Conservation (phyloP, 2,797 vertebrate genomes). For the Alcedo atthis region DNA sequence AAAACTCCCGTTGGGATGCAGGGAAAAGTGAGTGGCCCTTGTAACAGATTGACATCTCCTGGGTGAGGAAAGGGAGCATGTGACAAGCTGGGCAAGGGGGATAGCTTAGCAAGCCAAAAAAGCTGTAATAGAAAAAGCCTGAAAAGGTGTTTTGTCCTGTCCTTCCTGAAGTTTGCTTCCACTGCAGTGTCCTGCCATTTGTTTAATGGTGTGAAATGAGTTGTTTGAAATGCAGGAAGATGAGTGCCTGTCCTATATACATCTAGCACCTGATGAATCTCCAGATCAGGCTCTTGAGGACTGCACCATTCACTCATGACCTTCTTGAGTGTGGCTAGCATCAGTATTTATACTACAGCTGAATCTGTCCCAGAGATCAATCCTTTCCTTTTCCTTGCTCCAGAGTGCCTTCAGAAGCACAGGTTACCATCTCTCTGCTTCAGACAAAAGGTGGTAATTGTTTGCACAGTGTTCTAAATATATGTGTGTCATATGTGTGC, state of each 20-base stretch:
- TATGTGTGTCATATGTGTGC: neutral
- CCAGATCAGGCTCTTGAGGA: neutral
- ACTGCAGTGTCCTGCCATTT: constrained; percentile 6
- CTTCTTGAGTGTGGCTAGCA: neutral
- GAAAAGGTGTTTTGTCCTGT: neutral
- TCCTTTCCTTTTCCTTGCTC: neutral
- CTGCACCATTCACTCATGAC: neutral
- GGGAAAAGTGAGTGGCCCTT: neutral
- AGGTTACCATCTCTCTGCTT: neutral
- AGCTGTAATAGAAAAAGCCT: neutral
- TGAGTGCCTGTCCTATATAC: neutral
- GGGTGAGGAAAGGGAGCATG: neutral
- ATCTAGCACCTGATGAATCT: neutral
- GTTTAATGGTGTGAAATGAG: neutral
- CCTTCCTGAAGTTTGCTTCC: constrained; percentile 35
- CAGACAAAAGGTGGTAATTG: neutral
- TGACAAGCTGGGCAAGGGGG: neutral
- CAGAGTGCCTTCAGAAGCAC: neutral
- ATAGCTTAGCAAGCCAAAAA: neutral
- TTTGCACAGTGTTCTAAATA: constrained; percentile 18
- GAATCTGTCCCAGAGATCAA: neutral
- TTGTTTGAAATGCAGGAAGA: neutral
- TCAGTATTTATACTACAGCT: neutral
- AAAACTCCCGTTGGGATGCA: neutral
- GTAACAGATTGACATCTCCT: neutral